phyloP scores from a whole-genome alignment of 2,797 vertebrate genomes.

The Muscicapa comitata region DNA sequence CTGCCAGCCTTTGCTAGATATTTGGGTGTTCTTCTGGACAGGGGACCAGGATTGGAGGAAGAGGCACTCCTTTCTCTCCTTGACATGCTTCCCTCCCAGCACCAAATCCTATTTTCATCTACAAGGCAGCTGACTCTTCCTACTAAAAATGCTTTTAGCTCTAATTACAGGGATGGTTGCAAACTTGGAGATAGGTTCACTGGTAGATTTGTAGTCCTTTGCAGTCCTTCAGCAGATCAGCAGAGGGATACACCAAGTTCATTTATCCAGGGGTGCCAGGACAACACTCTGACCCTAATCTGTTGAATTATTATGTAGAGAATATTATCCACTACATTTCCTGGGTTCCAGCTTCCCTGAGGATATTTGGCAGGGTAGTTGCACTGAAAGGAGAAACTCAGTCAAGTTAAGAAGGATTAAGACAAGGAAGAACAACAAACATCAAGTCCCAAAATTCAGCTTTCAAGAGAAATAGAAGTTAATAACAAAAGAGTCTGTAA shows the following conservation, averaged over 20 bases:
- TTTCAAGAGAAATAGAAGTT: not conserved
- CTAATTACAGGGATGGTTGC: not conserved
- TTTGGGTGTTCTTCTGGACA: not conserved
- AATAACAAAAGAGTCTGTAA: not conserved
- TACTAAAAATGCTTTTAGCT: not conserved
- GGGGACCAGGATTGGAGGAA: not conserved
- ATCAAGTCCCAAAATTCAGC: not conserved
- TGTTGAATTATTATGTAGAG: not conserved
- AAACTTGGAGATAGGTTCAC: not conserved
- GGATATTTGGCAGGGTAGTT: not conserved
- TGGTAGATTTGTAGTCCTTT: not conserved
- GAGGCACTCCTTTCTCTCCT: not conserved
- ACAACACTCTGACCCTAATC: not conserved
- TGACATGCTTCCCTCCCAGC: not conserved
- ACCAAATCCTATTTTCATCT: not conserved
- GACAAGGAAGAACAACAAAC: not conserved
- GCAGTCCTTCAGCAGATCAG: not conserved
- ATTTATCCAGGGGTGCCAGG: not conserved
- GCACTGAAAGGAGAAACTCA: not conserved
- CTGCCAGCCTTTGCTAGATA: not conserved
- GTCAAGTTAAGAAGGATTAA: not conserved
- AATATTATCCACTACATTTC: not conserved
- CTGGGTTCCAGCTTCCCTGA: not conserved
- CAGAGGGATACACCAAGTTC: not conserved
- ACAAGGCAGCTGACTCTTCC: not conserved